phyloP scores from a whole-genome alignment of 2,797 vertebrate genomes.

The Pseudochaenichthys georgianus region DNA sequence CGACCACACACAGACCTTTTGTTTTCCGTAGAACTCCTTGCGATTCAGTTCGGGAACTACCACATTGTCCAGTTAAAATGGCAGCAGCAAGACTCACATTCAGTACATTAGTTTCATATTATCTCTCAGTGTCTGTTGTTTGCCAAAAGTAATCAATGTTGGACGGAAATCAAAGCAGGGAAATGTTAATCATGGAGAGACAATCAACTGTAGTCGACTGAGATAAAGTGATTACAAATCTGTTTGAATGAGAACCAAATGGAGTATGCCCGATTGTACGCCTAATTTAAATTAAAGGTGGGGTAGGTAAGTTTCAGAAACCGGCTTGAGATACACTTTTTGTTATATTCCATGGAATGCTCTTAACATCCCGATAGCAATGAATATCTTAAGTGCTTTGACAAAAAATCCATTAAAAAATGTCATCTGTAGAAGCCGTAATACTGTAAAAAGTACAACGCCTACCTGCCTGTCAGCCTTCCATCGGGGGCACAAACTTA shows the following conservation, averaged over 20 bases:
- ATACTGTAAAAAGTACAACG: no score
- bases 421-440: no score
- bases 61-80: conserved; percentile 11
- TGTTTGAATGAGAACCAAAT: conserved; percentile 21
- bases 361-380: no score
- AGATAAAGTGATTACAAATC: conserved; percentile 27
- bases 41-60: conserved; percentile 1
- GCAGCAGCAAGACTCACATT: conserved; percentile 17
- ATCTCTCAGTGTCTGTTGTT: conserved; percentile 18
- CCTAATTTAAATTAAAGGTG: neutral
- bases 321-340: no score
- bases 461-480: no score
- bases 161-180: conserved; percentile 14
- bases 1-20: conserved; percentile 46
- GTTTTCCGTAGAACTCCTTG: conserved; percentile 26
- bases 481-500: no score
- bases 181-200: conserved; percentile 23
- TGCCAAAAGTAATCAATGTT: conserved; percentile 25
- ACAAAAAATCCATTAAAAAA: no score
- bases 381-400: no score
- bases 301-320: no score
- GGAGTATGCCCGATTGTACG: neutral
- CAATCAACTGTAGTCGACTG: conserved; percentile 19
- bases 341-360: no score
- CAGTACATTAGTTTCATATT: conserved; percentile 12